Evolutionary conservation across 1,140 invertebrate species (phyloP), one percentile per base, ranked within the genome.

Genomic region (Macrobrachium rosenbergii): DNA sequence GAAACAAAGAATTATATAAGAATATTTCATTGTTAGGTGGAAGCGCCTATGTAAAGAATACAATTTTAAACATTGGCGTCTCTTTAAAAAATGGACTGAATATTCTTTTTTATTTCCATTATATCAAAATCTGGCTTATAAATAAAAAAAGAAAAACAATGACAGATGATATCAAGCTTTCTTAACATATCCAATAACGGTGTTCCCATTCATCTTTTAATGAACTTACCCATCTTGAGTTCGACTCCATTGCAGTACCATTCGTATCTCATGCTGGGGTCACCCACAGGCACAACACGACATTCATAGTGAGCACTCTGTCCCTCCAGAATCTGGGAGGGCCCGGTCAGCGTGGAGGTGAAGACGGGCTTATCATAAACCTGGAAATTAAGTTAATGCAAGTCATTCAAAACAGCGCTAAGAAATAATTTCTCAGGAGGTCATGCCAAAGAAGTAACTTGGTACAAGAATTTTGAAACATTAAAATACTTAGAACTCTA

Each of bases 301-400:
- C 97, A 98, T 93, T 99, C 98, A 92, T 99, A 99, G 92, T 97
- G 98, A 88, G 98, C 98, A 89, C 96, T 95, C 92, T 99, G 96
- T 17, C 97, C 97, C 93, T 99, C 98, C 94, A 96, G 96, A 8
- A 99, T 91, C 92, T 98, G 97, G 1, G 95, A 94, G n/a, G 96
- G 97, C 11, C 97, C 97, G 52, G 95, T 97, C 3, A 98, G 93
- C 78, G 97, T 92, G 91, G 97, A 96, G 16, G 96, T 98, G 91
- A 99, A 99, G 69, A 98, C 97, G 21, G 98, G 98, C 92, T 98
- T 98, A 87, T 98, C 97, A 91, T 96, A 98, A 76, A 94, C 92
- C 90, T 90, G 89, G 19, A 81, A 45, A 59, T 14, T 17, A 43
- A 21, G n/a, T 23, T 19, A 10, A 85, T 16, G n/a, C 23, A 10